Conservation (phyloP, 2,113 vertebrate species). For the Esox niger region DNA sequence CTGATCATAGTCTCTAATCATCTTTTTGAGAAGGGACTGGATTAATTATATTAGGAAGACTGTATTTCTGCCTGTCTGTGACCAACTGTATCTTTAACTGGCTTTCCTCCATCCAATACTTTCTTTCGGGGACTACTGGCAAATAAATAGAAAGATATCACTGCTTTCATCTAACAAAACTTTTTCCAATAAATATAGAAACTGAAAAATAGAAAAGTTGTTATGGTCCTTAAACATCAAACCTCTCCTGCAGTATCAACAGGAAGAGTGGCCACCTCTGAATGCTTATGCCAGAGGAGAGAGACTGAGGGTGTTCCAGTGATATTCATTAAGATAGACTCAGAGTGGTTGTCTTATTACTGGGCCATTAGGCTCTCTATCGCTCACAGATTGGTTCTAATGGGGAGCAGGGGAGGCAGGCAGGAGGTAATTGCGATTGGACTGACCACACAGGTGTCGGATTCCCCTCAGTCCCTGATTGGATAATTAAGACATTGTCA, state of each 20-base stretch:
- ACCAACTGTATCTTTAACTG: too few relatives aligned
- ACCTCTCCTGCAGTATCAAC: background rate
- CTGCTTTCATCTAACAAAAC: too few relatives aligned
- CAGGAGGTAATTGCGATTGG: constrained; percentile 27
- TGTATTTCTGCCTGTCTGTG: too few relatives aligned
- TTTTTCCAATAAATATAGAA: too few relatives aligned
- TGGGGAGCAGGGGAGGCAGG: constrained; percentile 27
- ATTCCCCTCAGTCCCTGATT: constrained; percentile 26
- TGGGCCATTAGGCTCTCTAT: constrained; percentile 40
- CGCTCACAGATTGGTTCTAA: constrained; percentile 38
- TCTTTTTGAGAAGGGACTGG: too few relatives aligned
- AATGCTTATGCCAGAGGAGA: background rate
- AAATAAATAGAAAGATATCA: too few relatives aligned
- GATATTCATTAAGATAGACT: constrained; percentile 50
- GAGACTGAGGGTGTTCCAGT: constrained; percentile 14
- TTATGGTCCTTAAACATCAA: too few relatives aligned
- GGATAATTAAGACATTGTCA: constrained; percentile 32
- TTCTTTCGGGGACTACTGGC: too few relatives aligned
- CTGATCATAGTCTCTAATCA: too few relatives aligned
- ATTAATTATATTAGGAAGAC: too few relatives aligned
- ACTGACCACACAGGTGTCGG: constrained; percentile 38
- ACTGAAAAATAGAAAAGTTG: too few relatives aligned
- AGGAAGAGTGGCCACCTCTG: background rate
- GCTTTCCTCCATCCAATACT: too few relatives aligned
- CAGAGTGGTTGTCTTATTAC: constrained; percentile 41